phyloP scores from a whole-genome alignment of 2,113 vertebrate genomes.

The Phalacrocorax pelagicus region DNA sequence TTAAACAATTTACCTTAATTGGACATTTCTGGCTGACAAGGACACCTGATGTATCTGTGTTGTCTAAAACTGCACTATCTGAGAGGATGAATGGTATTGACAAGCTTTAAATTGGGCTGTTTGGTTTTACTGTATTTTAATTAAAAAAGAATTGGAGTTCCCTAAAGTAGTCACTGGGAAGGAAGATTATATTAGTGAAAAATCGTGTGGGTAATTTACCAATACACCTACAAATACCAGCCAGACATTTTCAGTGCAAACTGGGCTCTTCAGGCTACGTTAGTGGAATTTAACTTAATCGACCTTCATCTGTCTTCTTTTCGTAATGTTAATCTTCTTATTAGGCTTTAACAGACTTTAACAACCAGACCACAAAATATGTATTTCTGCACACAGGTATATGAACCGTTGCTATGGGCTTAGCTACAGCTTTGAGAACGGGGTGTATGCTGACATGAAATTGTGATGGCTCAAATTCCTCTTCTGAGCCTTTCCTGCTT shows the following conservation, averaged over 20 bases:
- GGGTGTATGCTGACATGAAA: background rate
- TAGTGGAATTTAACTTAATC: background rate
- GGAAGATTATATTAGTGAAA: background rate
- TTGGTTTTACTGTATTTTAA: slow-evolving; percentile 30
- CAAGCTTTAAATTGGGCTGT: background rate
- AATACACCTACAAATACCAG: background rate
- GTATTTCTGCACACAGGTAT: background rate
- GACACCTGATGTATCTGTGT: background rate
- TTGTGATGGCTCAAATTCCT: background rate
- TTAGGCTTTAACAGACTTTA: background rate
- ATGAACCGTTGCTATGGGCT: background rate
- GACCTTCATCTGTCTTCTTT: background rate
- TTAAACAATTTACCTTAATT: background rate
- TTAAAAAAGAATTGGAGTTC: slow-evolving; percentile 7
- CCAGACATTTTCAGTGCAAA: background rate
- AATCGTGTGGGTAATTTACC: background rate
- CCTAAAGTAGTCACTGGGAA: background rate
- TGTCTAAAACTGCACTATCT: background rate
- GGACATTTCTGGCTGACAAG: background rate
- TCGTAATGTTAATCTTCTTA: background rate
- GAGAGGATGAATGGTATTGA: background rate
- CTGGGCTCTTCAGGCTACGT: background rate
- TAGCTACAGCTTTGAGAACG: background rate
- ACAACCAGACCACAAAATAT: background rate
- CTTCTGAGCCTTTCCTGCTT: background rate